Base-by-base conservation (phyloP, 2,113 vertebrate genomes). In the Tangachromis dhanisi region DNA sequence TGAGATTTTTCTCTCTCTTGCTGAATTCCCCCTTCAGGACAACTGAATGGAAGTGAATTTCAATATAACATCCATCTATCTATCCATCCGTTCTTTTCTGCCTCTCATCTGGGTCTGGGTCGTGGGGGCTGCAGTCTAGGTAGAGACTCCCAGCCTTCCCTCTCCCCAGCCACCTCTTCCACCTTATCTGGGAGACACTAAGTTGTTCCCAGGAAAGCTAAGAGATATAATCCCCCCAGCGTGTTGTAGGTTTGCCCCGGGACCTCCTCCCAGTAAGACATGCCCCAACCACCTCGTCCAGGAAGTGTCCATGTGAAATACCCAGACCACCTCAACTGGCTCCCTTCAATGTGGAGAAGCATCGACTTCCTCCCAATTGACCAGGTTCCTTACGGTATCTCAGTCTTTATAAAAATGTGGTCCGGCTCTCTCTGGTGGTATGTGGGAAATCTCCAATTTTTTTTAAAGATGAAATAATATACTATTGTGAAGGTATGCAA, bases 201-300 rank as follows among this genome's bases (percentile, higher is more conserved):
- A 38, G 33, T n/a, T 1, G 19, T 66, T 66, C 33, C 61, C 33
- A 66, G 17, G 6, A 38, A 38, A 38, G 17, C 61, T n/a, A 38
- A 38, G 61, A n/a, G 17, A n/a, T 66, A 38, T 38, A 13, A 38
- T 66, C 31, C 19, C 19, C 33, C 10, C 61, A 38, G 33, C 1
- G 6, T 63, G 59, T 35, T 33, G 9, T 35, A 19, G 61, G 61
- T 66, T 33, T 66, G 6, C 31, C 61, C 0, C 0, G 3, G 61
- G 0, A n/a, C 31, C 31, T 66, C 61, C 7, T 66, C 9, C 17
- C 17, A 66, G 17, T 66, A n/a, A 35, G 31, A 12, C 17, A n/a
- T 38, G 17, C 61, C 31, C 31, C 17, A 66, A n/a, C 9, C 1
- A 38, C 61, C 61, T 38, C 2, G 4, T n/a, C 33, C 33, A 66